phyloP scores from a whole-genome alignment of 2,888 invertebrate genomes.

The Drosophila macrospina region DNA sequence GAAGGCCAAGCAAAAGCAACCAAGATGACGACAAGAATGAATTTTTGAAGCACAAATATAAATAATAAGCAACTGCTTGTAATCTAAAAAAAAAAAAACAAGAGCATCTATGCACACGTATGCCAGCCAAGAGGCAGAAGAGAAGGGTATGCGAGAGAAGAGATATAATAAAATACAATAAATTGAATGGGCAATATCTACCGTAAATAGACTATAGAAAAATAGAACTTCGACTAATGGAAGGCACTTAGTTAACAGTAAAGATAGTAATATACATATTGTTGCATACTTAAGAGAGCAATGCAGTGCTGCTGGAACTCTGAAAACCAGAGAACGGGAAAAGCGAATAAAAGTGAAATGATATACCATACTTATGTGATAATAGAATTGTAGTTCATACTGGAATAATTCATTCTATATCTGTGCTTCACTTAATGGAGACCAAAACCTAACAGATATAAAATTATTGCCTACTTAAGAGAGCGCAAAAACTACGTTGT shows the following conservation, averaged over 20 bases:
- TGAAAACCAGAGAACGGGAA: no score
- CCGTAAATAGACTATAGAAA: constrained; percentile 16
- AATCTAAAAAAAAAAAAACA: constrained; percentile 40
- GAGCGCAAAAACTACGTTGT: background rate
- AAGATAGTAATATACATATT: background rate
- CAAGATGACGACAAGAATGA: constrained; percentile 33
- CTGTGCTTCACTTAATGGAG: no score
- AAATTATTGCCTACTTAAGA: constrained; percentile 10
- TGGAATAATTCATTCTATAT: no score
- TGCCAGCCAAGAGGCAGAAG: background rate
- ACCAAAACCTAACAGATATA: background rate
- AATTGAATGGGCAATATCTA: constrained; percentile 26
- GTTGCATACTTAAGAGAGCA: constrained; percentile 13
- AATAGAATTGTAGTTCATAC: no score
- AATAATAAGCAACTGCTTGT: constrained; percentile 58
- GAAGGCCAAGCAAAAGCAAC: background rate
- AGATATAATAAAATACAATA: no score
- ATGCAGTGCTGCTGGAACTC: no score
- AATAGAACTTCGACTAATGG: constrained; percentile 2
- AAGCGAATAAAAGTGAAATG: no score
- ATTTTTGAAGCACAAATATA: constrained; percentile 44
- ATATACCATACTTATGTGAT: no score
- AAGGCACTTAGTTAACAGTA: background rate
- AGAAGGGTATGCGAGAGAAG: background rate
- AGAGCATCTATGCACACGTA: constrained; percentile 5